Evolutionary conservation across 2,888 invertebrate species (phyloP).

Genomic region (Caenorhabditis sp.): DNA sequence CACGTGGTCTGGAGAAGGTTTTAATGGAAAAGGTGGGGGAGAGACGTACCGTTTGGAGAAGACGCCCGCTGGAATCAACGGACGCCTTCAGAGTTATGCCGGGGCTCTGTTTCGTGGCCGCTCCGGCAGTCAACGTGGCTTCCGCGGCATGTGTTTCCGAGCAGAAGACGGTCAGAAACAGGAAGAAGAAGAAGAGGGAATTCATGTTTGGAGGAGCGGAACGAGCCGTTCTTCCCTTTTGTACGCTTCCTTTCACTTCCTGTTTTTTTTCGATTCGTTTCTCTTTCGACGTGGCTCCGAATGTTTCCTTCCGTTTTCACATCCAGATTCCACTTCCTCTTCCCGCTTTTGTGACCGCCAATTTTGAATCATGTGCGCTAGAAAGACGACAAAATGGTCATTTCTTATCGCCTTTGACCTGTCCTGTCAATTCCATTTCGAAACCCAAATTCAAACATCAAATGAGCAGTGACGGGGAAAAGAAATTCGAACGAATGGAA

Average conservation of each 20-base stretch:
- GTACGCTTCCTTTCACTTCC: background rate
- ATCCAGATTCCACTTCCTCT: background rate
- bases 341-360: background rate
- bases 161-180: background rate
- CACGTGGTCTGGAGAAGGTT: conserved; percentile 9
- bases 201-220: background rate
- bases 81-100: conserved; percentile 4
- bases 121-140: too few species aligned
- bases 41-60: conserved; percentile 4
- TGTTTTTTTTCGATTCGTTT: background rate
- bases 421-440: background rate
- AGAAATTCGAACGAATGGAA: background rate
- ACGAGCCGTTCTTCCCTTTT: background rate
- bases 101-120: too few species aligned
- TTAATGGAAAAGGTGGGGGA: background rate
- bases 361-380: background rate
- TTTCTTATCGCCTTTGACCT: conserved; percentile 7
- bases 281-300: too few species aligned
- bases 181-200: background rate
- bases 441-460: background rate
- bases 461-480: background rate
- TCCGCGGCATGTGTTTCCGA: too few species aligned
- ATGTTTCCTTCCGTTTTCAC: too few species aligned
- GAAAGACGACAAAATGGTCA: background rate
- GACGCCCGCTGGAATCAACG: conserved; percentile 6